Evolutionary conservation across 2,888 invertebrate genomes (phyloP), one percentile per base, ranked within the genome.

Genomic region (Timema podura): DNA sequence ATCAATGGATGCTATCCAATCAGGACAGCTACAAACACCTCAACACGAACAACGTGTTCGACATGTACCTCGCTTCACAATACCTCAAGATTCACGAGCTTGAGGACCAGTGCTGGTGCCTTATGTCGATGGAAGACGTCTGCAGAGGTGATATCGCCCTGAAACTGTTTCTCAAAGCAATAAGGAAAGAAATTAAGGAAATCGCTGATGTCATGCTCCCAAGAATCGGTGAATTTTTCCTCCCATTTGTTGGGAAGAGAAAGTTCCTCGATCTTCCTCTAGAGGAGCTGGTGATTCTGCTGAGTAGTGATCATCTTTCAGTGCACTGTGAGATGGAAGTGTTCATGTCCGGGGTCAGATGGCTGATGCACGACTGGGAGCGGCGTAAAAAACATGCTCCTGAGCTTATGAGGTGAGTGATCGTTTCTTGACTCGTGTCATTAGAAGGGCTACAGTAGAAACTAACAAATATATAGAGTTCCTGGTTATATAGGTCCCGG

Each of bases 111-210:
- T 90, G 91, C 79, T 90, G 91, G 89, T 85, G 89, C 0, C 91
- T 92, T 75, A 87, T 92, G 73, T 87, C 88, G 68, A 88, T 90
- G 76, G 85, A 85, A 68, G 85, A 86, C 61, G 83, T 91, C 0
- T 91, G 92, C 77, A 83, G 82, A 45, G 92, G 92, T 81, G 91
- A 91, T 74, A 88, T 90, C 0, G 92, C 92, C 0, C 91, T 90
- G 76, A 78, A 88, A 51, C 79, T 92, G 13, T 90, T 87, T 74
- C 9, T 71, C 11, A 51, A 70, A 57, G 73, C 74, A 44, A 61
- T 65, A 10, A 49, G 68, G 46, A 47, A 49, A 15, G 80, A 80
- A 59, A 84, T 89, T 75, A 83, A 83, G 0, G 86, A 88, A 16
- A 87, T 90, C 0, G 86, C 88, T 83, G 88, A 90, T 75, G 78